Conservation (phyloP, 2,797 vertebrate genomes). For the Rhynchonycteris naso region DNA sequence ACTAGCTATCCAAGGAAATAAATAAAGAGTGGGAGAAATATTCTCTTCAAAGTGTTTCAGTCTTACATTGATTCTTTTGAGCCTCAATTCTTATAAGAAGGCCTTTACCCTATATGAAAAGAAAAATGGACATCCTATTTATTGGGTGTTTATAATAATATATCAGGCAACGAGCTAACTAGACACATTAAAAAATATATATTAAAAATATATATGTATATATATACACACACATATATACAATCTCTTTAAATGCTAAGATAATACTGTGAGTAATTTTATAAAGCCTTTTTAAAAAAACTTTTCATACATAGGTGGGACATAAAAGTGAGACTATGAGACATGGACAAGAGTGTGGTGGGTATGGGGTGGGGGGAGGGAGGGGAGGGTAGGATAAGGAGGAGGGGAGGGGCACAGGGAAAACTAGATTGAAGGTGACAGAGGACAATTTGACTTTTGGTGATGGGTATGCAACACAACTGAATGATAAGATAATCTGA, state of each 20-base stretch:
- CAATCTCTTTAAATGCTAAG: not conserved
- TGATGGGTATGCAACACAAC: too few species aligned
- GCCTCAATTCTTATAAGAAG: not conserved
- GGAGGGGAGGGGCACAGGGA: too few species aligned
- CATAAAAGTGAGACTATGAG: too few species aligned
- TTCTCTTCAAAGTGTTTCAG: not conserved
- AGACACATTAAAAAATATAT: not conserved
- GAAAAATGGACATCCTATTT: not conserved
- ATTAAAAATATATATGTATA: not conserved
- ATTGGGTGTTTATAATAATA: not conserved
- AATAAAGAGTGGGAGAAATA: not conserved
- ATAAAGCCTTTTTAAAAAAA: not conserved
- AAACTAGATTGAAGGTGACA: too few species aligned
- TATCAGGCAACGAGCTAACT: not conserved
- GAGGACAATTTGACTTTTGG: too few species aligned
- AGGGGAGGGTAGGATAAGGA: too few species aligned
- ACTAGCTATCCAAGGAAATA: constrained; percentile 29
- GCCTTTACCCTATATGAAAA: not conserved
- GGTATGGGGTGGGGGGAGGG: too few species aligned
- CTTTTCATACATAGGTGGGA: too few species aligned
- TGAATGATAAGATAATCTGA: too few species aligned
- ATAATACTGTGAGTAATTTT: not conserved
- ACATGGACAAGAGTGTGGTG: too few species aligned
- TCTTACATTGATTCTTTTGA: constrained; percentile 46
- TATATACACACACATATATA: not conserved